A percentile compares a stretch with the other conserved stretches of the same genome.
Evolutionary conservation across 2,113 vertebrate genomes (phyloP).

Genomic region (Aptenodytes forsteri): DNA sequence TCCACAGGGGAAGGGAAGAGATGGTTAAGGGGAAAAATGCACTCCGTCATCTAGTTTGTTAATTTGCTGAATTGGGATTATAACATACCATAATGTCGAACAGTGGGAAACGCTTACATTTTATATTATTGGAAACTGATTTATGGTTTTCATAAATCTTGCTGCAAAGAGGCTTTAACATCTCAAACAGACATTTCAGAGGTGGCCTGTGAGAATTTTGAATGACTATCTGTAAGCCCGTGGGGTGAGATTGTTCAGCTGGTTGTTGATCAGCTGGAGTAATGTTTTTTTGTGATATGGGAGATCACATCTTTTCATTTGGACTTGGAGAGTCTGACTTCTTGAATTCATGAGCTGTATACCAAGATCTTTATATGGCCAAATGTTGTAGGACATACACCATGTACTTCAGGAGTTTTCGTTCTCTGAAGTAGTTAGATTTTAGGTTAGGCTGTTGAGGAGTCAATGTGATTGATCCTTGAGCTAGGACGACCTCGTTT

Average conservation of each 20-base stretch:
- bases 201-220: background rate
- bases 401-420: background rate
- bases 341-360: background rate
- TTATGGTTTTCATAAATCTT: background rate
- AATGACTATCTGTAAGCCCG: background rate
- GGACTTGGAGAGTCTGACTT: background rate
- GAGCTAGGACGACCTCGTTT: accelerated
- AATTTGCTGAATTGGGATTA: background rate
- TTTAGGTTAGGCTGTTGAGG: background rate
- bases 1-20: background rate
- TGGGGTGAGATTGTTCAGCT: background rate
- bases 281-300: background rate
- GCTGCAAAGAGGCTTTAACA: background rate
- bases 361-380: background rate
- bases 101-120: background rate
- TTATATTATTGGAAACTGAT: background rate
- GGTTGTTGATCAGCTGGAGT: background rate
- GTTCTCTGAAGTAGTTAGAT: background rate
- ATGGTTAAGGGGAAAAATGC: background rate
- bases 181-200: background rate
- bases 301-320: background rate
- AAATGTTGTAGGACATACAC: background rate
- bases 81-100: background rate
- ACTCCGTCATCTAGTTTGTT: background rate
- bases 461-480: background rate